Base-by-base conservation (phyloP, 2,888 invertebrate genomes). In the Epirrhoe tristata region DNA sequence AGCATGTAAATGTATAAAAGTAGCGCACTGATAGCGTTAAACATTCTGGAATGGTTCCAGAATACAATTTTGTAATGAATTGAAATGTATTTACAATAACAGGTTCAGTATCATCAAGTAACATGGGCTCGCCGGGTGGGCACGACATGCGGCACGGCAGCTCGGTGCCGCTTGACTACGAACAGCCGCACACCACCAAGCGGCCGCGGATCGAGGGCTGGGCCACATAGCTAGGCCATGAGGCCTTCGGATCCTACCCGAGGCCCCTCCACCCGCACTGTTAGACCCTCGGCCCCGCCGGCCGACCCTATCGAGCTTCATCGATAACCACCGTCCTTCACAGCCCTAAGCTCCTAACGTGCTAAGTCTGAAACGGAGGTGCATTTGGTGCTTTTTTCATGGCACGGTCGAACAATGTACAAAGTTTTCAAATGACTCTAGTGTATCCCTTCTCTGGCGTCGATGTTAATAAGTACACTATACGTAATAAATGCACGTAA, bases 121-220 rank as follows among this genome's bases (percentile, higher is more conserved):
- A 97, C 91, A 94, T 97, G 90, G 96, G 96, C 76, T 97, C 97
- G 67, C 96, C 97, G 65, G 93, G 91, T 70, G 94, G 94, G 48
- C 95, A 91, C 72, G 93, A 93, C 82, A 94, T 91, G 93, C 84
- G 93, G 79, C 93, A 93, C 82, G 85, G 78, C 81, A 84, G 78
- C 81, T 81, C 85, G 43, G 87, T 83, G 65, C 90, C 92, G 32
- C 84, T 93, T 53, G 94, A 94, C 79, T 95, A 95, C 80, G 94
- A 95, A 78, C 93, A 94, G 87, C 91, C 93, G 65, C 95, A 95
- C 82, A 86, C 96, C 89, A 98, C 96, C 90, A 98, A 98, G 93
- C 95, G 98, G 86, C 96, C 97, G 82, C 96, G 98, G 90, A 96
- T 98, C 86, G 98, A 98, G 86, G 96, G 97, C 71, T 98, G 98